phyloP scores from a whole-genome alignment of 2,797 vertebrate genomes.

The Florisuga fusca region DNA sequence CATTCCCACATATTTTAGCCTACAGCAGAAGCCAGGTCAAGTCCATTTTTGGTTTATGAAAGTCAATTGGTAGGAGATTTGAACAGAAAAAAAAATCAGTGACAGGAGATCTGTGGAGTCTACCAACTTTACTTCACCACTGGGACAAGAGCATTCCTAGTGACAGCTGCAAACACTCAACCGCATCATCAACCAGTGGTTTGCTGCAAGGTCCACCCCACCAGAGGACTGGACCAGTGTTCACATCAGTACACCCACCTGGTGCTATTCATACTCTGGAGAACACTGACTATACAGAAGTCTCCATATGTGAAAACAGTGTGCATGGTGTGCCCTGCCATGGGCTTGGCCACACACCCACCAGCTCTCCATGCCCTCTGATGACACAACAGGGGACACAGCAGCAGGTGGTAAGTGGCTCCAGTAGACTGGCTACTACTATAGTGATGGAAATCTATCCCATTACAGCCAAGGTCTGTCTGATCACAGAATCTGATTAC shows the following conservation, averaged over 20 bases:
- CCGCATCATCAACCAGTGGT: neutral
- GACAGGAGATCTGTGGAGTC: neutral
- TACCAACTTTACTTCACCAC: neutral
- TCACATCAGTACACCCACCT: rapidly evolving
- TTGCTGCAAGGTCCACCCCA: neutral
- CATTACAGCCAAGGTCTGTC: rapidly evolving
- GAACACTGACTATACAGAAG: neutral
- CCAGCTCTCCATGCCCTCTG: neutral
- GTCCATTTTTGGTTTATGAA: neutral
- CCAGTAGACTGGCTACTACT: neutral
- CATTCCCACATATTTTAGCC: rapidly evolving
- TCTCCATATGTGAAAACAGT: rapidly evolving
- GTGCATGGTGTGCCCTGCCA: neutral
- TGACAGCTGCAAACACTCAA: neutral
- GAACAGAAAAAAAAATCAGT: neutral
- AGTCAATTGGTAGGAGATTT: neutral
- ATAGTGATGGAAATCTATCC: neutral
- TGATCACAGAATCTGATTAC: too few relatives aligned
- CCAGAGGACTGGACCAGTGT: neutral
- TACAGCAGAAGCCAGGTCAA: neutral
- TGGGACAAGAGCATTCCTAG: neutral
- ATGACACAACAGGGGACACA: neutral
- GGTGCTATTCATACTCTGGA: rapidly evolving
- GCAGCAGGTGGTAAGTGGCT: neutral
- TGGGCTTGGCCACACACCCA: rapidly evolving